phyloP scores from a whole-genome alignment of 2,113 vertebrate genomes.

The Saguinus midas region DNA sequence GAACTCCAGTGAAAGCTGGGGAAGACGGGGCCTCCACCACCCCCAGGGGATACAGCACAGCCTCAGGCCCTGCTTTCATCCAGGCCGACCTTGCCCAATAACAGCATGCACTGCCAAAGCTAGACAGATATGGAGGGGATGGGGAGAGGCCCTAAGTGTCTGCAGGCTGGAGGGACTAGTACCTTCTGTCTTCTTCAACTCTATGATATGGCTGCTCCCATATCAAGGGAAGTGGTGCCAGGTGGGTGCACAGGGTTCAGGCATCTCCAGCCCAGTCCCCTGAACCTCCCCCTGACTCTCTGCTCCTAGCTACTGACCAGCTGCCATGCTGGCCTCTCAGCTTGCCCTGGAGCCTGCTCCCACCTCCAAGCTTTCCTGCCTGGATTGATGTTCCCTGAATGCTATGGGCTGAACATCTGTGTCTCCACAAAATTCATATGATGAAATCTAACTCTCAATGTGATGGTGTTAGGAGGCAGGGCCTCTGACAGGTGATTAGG shows the following conservation, averaged over 20 bases:
- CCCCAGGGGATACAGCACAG: too few relatives aligned
- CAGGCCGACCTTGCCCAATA: too few relatives aligned
- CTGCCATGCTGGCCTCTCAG: neutral
- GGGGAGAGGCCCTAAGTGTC: neutral
- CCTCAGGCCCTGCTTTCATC: neutral
- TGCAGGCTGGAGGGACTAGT: neutral
- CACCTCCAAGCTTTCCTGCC: neutral
- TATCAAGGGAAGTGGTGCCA: neutral
- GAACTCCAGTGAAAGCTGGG: neutral
- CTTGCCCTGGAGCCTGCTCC: neutral
- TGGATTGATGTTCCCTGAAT: neutral
- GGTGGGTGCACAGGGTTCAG: neutral
- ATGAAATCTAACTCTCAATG: neutral
- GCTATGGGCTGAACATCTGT: neutral
- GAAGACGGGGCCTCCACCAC: neutral
- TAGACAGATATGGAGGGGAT: neutral
- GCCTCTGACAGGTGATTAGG: neutral
- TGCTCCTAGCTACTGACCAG: neutral
- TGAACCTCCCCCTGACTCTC: neutral
- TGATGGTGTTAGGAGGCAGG: neutral
- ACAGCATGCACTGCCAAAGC: neutral
- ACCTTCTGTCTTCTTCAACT: too few relatives aligned
- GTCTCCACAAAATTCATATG: neutral
- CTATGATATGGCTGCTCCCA: neutral
- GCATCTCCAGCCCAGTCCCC: neutral